phyloP scores from a whole-genome alignment of 2,113 vertebrate genomes.

The Lipophrys pholis region DNA sequence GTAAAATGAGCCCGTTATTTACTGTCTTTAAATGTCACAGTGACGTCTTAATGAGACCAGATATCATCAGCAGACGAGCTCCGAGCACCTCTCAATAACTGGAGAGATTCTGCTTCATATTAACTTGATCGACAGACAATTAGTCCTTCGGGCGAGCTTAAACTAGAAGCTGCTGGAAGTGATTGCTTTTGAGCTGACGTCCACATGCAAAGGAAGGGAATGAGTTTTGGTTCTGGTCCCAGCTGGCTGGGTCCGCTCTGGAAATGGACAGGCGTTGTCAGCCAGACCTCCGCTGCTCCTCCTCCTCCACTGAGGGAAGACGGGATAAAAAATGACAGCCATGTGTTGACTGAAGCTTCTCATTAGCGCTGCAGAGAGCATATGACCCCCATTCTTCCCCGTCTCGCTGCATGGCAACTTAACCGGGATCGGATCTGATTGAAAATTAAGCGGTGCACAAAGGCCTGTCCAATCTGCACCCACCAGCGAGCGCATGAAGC shows the following conservation, averaged over 20 bases:
- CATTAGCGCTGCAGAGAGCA: constrained; percentile 64
- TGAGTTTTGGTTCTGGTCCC: constrained; percentile 45
- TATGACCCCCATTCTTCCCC: constrained; percentile 57
- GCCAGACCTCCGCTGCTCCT: constrained; percentile 34
- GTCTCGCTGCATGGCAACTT: constrained; percentile 40
- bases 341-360: constrained; percentile 75
- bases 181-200: constrained; percentile 60
- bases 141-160: constrained; percentile 32
- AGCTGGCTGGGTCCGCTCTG: constrained; percentile 40
- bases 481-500: constrained; percentile 49
- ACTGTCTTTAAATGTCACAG: constrained; percentile 5
- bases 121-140: constrained; percentile 59
- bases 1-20: constrained; percentile 13
- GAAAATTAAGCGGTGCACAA: constrained; percentile 75
- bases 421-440: constrained; percentile 72
- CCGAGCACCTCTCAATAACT: constrained; percentile 28
- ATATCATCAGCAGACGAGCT: constrained; percentile 18
- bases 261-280: constrained; percentile 53
- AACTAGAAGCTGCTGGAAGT: constrained; percentile 12
- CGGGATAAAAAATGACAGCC: constrained; percentile 61
- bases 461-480: constrained; percentile 65
- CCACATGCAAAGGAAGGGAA: constrained; percentile 33
- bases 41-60: constrained; percentile 37
- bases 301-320: constrained; percentile 51
- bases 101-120: constrained; percentile 31